phyloP scores from a whole-genome alignment of 2,113 vertebrate species.

The Hymenochirus boettgeri region DNA sequence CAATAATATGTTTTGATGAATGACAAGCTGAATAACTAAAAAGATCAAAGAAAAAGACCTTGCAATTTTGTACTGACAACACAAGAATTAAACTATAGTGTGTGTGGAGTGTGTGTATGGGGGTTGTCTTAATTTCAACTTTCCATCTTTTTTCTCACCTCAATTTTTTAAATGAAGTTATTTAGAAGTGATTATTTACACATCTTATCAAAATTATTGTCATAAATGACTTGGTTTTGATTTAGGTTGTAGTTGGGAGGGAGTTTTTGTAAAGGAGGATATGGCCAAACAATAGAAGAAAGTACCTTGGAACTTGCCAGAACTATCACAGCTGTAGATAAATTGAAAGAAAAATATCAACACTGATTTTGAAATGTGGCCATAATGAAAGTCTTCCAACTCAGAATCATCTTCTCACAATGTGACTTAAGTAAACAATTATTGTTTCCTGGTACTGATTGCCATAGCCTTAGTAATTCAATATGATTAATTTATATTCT shows the following conservation, averaged over 20 bases:
- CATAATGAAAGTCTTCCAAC: conserved; percentile 1
- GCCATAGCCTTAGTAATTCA: conserved; percentile 10
- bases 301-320: conserved; percentile 27
- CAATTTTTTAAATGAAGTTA: not conserved
- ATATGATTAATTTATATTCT: conserved; percentile 1
- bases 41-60: too few relatives aligned
- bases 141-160: too few relatives aligned
- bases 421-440: conserved; percentile 25
- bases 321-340: conserved; percentile 16
- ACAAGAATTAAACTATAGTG: too few relatives aligned
- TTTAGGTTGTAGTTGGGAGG: conserved; percentile 9
- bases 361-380: conserved; percentile 1
- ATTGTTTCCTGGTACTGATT: not conserved
- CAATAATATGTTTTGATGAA: too few relatives aligned
- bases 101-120: too few relatives aligned
- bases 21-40: too few relatives aligned
- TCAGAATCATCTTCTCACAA: conserved; percentile 4
- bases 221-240: conserved; percentile 8
- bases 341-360: conserved; percentile 19
- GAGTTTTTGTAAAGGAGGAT: not conserved
- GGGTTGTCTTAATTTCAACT: too few relatives aligned
- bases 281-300: conserved; percentile 12
- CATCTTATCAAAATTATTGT: conserved; percentile 24
- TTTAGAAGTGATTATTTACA: conserved; percentile 2
- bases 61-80: too few relatives aligned